These are phyloP conservation scores for Synergus gifuensis DNA, from an alignment of 2,888 invertebrate species.

Conservation along the genomic window DNA sequence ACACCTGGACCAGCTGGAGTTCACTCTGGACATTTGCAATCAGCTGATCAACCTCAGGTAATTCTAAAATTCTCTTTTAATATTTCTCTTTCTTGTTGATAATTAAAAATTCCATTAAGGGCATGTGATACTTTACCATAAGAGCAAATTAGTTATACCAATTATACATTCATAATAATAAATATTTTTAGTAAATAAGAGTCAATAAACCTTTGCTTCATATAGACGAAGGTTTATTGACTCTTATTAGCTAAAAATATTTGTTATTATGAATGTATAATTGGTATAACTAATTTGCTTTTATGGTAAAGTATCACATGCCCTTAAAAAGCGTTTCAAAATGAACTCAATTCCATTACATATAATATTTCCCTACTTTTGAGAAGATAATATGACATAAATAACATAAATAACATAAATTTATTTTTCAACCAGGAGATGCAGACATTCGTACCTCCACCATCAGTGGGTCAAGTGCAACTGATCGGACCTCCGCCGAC, in stretches of 20 bases:
- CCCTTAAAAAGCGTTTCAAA: not conserved
- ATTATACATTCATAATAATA: too few species aligned
- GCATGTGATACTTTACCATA: too few species aligned
- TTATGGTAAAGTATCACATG: too few species aligned
- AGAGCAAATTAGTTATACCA: too few species aligned
- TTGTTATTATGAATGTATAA: too few species aligned
- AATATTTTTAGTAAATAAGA: too few species aligned
- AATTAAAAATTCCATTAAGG: not conserved
- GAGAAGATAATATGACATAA: not conserved
- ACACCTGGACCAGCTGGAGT: constrained; percentile 69
- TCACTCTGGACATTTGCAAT: constrained; percentile 74
- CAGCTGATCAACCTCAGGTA: constrained; percentile 74
- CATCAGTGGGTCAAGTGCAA: constrained; percentile 74
- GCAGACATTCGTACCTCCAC: constrained; percentile 73
- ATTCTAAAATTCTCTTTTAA: constrained; percentile 3
- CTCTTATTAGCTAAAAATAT: too few species aligned
- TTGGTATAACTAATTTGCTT: too few species aligned
- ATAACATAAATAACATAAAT: not conserved
- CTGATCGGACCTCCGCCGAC: constrained; percentile 75
- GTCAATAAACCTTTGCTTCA: too few species aligned
- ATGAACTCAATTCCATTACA: too few species aligned
- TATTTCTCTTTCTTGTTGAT: not conserved
- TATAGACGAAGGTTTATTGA: too few species aligned
- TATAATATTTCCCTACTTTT: not conserved
- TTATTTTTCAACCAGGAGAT: constrained; percentile 66